phyloP scores from a whole-genome alignment of 2,888 invertebrate species.

The Escarpia spicata region DNA sequence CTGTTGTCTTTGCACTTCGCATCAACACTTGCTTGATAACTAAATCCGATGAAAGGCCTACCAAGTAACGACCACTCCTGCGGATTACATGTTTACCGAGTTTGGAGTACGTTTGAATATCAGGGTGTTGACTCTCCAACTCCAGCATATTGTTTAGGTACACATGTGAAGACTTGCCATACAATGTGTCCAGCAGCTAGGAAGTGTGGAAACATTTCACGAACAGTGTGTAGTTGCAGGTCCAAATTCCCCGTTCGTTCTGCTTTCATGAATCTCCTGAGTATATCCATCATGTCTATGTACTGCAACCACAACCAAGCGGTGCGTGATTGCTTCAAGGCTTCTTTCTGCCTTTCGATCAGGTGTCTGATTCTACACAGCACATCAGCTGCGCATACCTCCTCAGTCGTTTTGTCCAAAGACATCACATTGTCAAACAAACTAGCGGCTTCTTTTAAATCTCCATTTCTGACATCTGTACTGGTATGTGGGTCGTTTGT shows the following conservation, averaged over 20 bases:
- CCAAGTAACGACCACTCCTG: constrained; percentile 36
- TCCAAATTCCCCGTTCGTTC: constrained; percentile 45
- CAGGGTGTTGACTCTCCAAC: constrained; percentile 30
- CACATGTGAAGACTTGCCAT: constrained; percentile 37
- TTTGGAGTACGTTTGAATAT: constrained; percentile 30
- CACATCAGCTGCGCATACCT: background rate
- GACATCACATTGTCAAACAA: background rate
- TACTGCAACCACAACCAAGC: constrained; percentile 41
- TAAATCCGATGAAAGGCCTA: constrained; percentile 36
- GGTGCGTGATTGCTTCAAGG: background rate
- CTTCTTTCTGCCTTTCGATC: background rate
- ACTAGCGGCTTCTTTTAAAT: background rate
- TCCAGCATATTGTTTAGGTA: constrained; percentile 35
- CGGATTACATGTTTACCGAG: constrained; percentile 34
- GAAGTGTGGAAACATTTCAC: constrained; percentile 46
- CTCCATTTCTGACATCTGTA: background rate
- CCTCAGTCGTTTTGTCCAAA: background rate
- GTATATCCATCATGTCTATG: constrained; percentile 45
- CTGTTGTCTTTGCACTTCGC: constrained; percentile 8
- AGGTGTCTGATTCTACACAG: background rate
- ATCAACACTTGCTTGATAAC: constrained; percentile 39
- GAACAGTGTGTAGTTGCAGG: constrained; percentile 41
- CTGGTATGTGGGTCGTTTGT: background rate
- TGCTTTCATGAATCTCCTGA: constrained; percentile 43
- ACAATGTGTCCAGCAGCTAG: constrained; percentile 53